Evolutionary conservation across 2,797 vertebrate genomes (phyloP), one percentile per base, ranked within the genome.

Genomic region (Choloepus didactylus): DNA sequence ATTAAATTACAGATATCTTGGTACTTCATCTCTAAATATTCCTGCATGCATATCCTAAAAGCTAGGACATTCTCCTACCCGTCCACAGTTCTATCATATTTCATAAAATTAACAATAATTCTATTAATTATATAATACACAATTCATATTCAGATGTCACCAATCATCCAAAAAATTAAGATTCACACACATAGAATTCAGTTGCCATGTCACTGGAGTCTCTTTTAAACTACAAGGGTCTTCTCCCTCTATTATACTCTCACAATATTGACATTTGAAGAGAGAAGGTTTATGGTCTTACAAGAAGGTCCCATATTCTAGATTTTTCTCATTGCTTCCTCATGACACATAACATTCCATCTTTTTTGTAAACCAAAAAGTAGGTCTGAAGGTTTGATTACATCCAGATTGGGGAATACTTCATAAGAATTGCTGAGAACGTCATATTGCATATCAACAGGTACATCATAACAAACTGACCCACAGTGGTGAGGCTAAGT

Each of bases 401-500:
- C 49, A 62, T 25, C 35, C 0, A 0, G 49, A 46, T 0, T 56
- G 19, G 11, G 44, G 8, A 69, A 49, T 3, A 12, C 1, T 6
- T 44, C 5, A 1, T 18, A 49, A 35, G 2, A 4, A 8, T 5
- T 51, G 51, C 18, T 64, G 64, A 66, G 86, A 60, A 72, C 1
- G 12, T 29, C 72, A 0, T 1, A 3, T 3, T 14, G 27, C 9
- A 1, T 0, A 15, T 72, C 38, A 11, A 72, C 18, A 27, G 75
- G 69, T 10, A 3, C 44, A 2, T 1, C 16, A 0, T 1, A 4
- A 35, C 73, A 16, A 2, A 21, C 0, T 35, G 15, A 49, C 82
- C 51, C 54, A 6, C n/a, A 0, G 1, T 2, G 31, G 44, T 10
- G 67, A 72, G 2, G 64, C 41, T 9, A 5, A 21, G 2, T 14